These are phyloP conservation scores for Anarrhichthys ocellatus DNA, from an alignment of 2,113 vertebrate genomes.

Conservation along the genomic window DNA sequence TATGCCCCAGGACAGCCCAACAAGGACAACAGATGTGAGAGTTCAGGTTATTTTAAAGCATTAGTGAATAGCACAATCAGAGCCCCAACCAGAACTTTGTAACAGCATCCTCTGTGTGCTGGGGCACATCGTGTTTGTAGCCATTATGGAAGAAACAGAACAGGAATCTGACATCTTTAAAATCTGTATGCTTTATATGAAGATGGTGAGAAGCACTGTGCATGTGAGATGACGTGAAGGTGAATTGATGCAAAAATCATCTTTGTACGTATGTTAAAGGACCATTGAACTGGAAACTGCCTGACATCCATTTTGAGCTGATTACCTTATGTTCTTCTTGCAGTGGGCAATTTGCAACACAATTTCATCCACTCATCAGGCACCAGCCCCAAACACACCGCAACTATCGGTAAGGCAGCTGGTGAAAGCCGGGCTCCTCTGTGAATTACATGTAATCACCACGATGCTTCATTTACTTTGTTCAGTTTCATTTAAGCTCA, in stretches of 20 bases:
- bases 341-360: constrained; percentile 92
- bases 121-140: constrained; percentile 12
- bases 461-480: constrained; percentile 62
- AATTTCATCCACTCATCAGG: constrained; percentile 89
- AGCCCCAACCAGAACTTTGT: constrained; percentile 32
- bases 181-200: neutral
- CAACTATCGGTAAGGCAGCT: constrained; percentile 87
- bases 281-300: constrained; percentile 25
- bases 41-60: neutral
- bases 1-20: constrained; percentile 87
- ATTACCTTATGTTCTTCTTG: constrained; percentile 74
- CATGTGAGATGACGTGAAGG: constrained; percentile 5
- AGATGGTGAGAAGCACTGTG: neutral
- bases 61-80: constrained; percentile 41
- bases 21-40: constrained; percentile 91
- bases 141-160: constrained; percentile 7
- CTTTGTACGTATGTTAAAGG: constrained; percentile 27
- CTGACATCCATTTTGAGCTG: constrained; percentile 61
- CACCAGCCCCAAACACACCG: constrained; percentile 89
- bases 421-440: constrained; percentile 45
- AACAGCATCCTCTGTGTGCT: constrained; percentile 3
- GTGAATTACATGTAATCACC: constrained; percentile 57
- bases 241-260: constrained; percentile 15
- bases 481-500: constrained; percentile 60
- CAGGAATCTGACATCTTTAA: constrained; percentile 8